Evolutionary conservation across 2,113 vertebrate genomes (phyloP).

Genomic region (Anhinga rufa): DNA sequence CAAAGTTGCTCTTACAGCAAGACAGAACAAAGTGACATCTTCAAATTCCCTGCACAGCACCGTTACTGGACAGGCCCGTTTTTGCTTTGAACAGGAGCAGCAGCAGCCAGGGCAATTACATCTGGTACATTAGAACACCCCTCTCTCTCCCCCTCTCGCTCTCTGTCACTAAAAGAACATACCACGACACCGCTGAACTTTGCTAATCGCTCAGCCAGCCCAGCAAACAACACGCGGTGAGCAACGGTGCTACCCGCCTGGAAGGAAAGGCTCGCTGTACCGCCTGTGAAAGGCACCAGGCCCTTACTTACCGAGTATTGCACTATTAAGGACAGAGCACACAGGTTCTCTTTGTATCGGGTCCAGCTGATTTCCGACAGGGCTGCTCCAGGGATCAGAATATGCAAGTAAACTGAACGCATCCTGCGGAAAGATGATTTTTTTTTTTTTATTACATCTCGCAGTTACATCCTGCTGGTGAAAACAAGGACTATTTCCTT

Average conservation of each 20-base stretch:
- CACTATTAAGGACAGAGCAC: constrained; percentile 98
- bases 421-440: constrained; percentile 74
- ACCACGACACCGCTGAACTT: fast-evolving
- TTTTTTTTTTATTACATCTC: background rate
- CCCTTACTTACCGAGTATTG: constrained; percentile 91
- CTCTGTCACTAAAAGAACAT: fast-evolving
- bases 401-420: constrained; percentile 98
- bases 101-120: fast-evolving
- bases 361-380: constrained; percentile 95
- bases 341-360: constrained; percentile 97
- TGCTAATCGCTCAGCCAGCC: fast-evolving
- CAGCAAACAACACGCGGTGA: fast-evolving
- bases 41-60: background rate
- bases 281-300: fast-evolving
- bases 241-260: fast-evolving
- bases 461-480: background rate
- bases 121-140: fast-evolving
- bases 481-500: background rate
- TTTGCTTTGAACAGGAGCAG: background rate
- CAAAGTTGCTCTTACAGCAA: background rate
- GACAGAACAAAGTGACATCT: background rate
- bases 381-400: constrained; percentile 97
- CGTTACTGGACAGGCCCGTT: fast-evolving
- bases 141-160: no score
- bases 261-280: fast-evolving